Percentiles rank a stretch among this genome's conserved stretches.
These are phyloP conservation scores for Cancer borealis DNA, from an alignment of 2,888 invertebrate genomes.

Conservation along the genomic window DNA sequence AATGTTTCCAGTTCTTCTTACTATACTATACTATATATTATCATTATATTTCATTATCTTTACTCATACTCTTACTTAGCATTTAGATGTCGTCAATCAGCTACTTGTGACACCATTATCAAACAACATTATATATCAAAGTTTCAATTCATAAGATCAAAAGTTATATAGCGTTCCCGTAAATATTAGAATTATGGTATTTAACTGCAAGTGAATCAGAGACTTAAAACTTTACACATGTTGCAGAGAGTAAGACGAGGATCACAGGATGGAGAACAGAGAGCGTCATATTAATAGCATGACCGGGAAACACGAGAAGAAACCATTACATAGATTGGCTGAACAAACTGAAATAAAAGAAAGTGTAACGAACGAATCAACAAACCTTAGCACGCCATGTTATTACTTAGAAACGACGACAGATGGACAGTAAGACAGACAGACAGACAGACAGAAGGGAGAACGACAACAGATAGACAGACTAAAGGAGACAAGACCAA, in stretches of 20 bases:
- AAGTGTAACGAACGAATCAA: neutral
- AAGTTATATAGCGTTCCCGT: neutral
- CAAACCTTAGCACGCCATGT: neutral
- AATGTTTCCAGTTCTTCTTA: neutral
- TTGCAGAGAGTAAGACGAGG: neutral
- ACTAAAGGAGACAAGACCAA: too few species aligned
- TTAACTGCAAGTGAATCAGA: neutral
- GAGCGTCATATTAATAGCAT: neutral
- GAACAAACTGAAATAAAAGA: neutral
- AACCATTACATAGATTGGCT: neutral
- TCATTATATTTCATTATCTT: neutral
- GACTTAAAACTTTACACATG: neutral
- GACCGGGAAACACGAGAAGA: neutral
- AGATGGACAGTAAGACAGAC: neutral
- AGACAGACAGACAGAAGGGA: neutral
- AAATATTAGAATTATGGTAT: neutral
- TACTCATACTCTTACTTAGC: neutral
- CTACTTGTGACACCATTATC: neutral
- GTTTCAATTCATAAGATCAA: neutral
- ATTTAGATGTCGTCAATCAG: too few species aligned
- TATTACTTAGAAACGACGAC: too few species aligned
- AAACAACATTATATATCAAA: neutral
- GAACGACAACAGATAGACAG: too few species aligned
- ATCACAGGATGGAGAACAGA: neutral
- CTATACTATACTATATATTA: neutral